Base-by-base conservation (phyloP, 2,888 invertebrate species). In the Polymixis lichenea region DNA sequence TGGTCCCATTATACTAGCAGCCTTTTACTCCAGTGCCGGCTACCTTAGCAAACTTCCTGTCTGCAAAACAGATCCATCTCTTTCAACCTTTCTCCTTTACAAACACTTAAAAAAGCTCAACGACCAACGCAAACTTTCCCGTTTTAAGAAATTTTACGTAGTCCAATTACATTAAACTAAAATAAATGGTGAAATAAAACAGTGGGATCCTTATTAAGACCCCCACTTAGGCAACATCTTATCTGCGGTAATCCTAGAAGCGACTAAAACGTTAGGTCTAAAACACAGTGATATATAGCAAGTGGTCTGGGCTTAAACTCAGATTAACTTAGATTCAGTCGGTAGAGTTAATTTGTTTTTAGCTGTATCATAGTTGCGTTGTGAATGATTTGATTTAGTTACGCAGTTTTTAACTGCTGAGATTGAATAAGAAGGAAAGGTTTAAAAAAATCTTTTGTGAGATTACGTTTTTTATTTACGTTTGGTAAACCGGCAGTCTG, bases 221-320 rank as follows among this genome's bases (percentile, higher is more conserved):
- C 78, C 81, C 65, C 82, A 84, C 85, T 90, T 89, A 89, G 83
- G 83, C 68, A 80, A 80, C 86, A 86, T 87, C 86, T 89, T 90
- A 90, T 90, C 90, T 89, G 83, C 66, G 78, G 84, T 90, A 90
- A 90, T 89, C 90, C 90, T 78, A 76, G 83, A 72, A 80, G 78
- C 84, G 76, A 88, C 83, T 84, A 85, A 82, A 84, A 80, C 83
- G 84, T 78, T 84, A 87, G 84, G 86, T 88, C 90, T 86, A 88
- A 88, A 89, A 86, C 84, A 83, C 84, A 82, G 83, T 89, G 87
- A 88, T 86, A 87, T 86, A 88, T 85, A 77, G 81, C 72, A 15
- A 71, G 83, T 78, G 86, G 87, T 82, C 76, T 70, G 68, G 69
- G 72, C 75, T 82, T 86, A 87, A 86, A 85, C 86, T 87, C 80